Evolutionary conservation across 2,113 vertebrate species (phyloP).

Genomic region (Lophius piscatorius): DNA sequence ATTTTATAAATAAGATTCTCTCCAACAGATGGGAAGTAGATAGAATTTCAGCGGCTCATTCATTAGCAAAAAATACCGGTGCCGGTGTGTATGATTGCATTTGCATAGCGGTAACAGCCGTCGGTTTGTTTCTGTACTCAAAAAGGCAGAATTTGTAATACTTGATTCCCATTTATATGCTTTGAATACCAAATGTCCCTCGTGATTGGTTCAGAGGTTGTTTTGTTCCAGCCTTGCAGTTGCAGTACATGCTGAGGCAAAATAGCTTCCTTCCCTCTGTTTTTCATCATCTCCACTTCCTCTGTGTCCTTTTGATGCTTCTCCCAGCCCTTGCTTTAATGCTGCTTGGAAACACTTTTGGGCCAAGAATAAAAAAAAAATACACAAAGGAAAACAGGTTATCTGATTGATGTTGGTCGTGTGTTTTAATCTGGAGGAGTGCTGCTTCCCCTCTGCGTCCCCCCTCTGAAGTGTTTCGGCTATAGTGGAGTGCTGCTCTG

Average conservation of each 20-base stretch:
- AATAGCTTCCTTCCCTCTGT: constrained; percentile 23
- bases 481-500: constrained; percentile 37
- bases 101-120: constrained; percentile 51
- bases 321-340: constrained; percentile 15
- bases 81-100: constrained; percentile 64
- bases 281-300: constrained; percentile 24
- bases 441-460: constrained; percentile 59
- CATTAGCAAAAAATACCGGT: constrained; percentile 53
- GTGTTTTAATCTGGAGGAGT: constrained; percentile 74
- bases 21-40: constrained; percentile 62
- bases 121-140: constrained; percentile 40
- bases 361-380: constrained; percentile 24
- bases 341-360: constrained; percentile 38
- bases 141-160: constrained; percentile 27
- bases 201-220: constrained; percentile 58
- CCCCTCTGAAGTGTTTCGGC: constrained; percentile 59
- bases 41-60: constrained; percentile 60
- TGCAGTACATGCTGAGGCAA: constrained; percentile 36
- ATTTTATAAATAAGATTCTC: constrained; percentile 53
- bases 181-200: constrained; percentile 59
- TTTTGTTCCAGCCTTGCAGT: constrained; percentile 31
- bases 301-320: constrained; percentile 22
- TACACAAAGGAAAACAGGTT: constrained; percentile 34
- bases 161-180: constrained; percentile 56
- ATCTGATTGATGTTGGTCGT: constrained; percentile 71